Evolutionary conservation across 1,140 invertebrate genomes (phyloP).

Genomic region (Tribolium castaneum): DNA sequence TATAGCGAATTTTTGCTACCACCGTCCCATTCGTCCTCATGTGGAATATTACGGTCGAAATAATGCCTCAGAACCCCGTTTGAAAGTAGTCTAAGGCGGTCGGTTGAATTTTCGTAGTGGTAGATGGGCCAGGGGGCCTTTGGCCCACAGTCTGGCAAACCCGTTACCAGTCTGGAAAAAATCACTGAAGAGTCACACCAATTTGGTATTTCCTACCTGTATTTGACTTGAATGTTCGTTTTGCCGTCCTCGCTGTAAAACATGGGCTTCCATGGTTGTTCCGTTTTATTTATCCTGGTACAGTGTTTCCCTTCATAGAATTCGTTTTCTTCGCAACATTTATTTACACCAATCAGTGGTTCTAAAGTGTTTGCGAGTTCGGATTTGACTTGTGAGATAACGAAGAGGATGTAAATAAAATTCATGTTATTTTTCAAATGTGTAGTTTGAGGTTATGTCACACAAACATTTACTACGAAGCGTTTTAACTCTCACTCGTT

Average conservation of each 20-base stretch:
- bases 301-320: slow-evolving; percentile 76
- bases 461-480: background rate
- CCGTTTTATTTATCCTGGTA: slow-evolving; percentile 69
- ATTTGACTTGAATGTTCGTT: slow-evolving; percentile 64
- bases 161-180: slow-evolving; percentile 69
- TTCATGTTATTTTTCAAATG: slow-evolving; percentile 4
- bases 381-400: background rate
- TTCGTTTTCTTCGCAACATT: slow-evolving; percentile 81
- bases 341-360: slow-evolving; percentile 69
- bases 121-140: slow-evolving; percentile 80
- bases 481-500: background rate
- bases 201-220: slow-evolving; percentile 52
- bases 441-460: slow-evolving; percentile 35
- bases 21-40: slow-evolving; percentile 64
- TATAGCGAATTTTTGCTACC: slow-evolving; percentile 68
- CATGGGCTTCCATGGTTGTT: slow-evolving; percentile 71
- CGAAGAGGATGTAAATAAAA: background rate
- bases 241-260: slow-evolving; percentile 73
- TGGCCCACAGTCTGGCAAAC: slow-evolving; percentile 76
- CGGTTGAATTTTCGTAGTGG: slow-evolving; percentile 70
- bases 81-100: slow-evolving; percentile 73
- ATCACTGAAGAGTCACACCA: background rate
- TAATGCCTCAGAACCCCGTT: slow-evolving; percentile 79
- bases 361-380: slow-evolving; percentile 12
- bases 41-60: slow-evolving; percentile 66